Base-by-base conservation (phyloP, 2,113 vertebrate species). In the Calyptomena viridis region DNA sequence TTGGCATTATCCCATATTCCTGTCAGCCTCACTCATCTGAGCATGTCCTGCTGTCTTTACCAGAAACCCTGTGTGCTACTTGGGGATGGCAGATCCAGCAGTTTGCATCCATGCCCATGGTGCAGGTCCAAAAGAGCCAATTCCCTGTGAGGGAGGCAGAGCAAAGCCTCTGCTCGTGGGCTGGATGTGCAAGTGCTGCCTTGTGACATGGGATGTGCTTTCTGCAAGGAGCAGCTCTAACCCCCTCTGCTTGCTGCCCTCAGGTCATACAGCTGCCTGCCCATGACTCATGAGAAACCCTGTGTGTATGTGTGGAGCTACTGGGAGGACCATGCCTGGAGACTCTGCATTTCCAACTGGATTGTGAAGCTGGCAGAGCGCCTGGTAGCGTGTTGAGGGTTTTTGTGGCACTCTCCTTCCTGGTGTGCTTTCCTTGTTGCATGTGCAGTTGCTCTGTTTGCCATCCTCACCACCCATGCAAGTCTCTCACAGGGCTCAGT, bases 251-350 rank as follows among this genome's bases (percentile, higher is more conserved):
- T 44, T 87, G 30, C 74, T 89, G 37, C 44, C 80, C 89, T 55
- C 86, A 99, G 99, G 95, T 99, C 98, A 0, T 99, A 98, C 95
- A 96, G 98, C 86, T 99, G 98, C 96, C 90, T 99, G 90, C 98
- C 98, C 9, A 94, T 98, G 47, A 63, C 27, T 3, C 98, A 96
- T 14, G 96, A 95, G 46, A 99, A 99, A 72, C 99, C 99, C 6
- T 99, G 99, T 3, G 72, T 99, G 52, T 97, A 95, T 2, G 84
- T 99, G 39, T 99, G 99, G 99, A 98, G 97, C 96, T 97, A 97
- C 95, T 99, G 98, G 97, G 99, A 99, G 93, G 98, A 99, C 94
- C 98, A 99, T 87, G 96, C 97, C 17, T 99, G 99, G 98, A 98
- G 99, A 56, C 97, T 99, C 50, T 97, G 97, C 94, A 98, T 98